Conservation (phyloP, 2,113 vertebrate species). For the Paedocypris sp. region DNA sequence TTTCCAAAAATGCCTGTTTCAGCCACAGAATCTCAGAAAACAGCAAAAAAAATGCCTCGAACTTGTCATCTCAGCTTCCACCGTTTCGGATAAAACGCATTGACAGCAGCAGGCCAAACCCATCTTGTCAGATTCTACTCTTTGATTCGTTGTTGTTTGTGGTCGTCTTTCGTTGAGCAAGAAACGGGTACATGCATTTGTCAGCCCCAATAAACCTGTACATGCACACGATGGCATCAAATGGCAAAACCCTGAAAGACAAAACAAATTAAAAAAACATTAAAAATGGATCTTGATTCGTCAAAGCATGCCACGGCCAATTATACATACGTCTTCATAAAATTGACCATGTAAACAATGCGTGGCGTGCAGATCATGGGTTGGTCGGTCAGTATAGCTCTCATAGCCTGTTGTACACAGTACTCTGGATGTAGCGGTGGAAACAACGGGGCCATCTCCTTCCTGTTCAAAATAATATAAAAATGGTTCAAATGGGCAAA, state of each 20-base stretch:
- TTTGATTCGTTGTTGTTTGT: slow-evolving; percentile 84
- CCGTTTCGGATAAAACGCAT: not conserved
- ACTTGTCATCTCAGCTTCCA: not conserved
- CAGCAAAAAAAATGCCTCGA: not conserved
- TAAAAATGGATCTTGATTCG: not conserved
- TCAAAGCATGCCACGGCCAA: not conserved
- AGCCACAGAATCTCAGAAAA: too few species aligned
- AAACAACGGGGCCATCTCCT: slow-evolving; percentile 28
- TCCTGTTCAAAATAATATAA: not conserved
- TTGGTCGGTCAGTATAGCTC: slow-evolving; percentile 39
- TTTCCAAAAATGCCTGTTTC: too few species aligned
- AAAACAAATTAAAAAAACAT: not conserved
- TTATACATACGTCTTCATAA: slow-evolving; percentile 37
- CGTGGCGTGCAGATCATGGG: slow-evolving; percentile 23
- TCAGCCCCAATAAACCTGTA: slow-evolving; percentile 80
- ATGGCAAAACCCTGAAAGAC: slow-evolving; percentile 71
- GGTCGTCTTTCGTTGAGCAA: slow-evolving; percentile 75
- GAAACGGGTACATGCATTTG: slow-evolving; percentile 85
- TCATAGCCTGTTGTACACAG: slow-evolving; percentile 36
- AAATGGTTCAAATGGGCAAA: not conserved
- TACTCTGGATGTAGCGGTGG: slow-evolving; percentile 30
- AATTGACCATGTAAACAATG: slow-evolving; percentile 27
- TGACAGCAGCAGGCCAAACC: not conserved
- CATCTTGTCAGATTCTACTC: slow-evolving; percentile 41
- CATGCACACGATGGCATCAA: slow-evolving; percentile 83